Conservation (phyloP, 2,797 vertebrate genomes). For the Falco berigora region DNA sequence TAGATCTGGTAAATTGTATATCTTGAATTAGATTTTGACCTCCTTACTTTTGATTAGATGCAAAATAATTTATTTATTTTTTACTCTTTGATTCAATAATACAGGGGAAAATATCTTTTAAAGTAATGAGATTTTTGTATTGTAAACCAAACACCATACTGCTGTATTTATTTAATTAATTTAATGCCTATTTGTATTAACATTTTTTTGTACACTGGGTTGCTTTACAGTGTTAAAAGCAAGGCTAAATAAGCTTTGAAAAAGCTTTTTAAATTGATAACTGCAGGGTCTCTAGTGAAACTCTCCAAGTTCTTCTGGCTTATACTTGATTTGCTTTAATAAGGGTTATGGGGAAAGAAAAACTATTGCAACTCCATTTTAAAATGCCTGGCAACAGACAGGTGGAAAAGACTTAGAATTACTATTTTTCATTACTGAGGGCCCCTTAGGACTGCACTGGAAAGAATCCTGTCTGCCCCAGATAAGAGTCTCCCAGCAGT, state of each 20-base stretch:
- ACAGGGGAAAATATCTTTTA: background rate
- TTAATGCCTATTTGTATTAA: background rate
- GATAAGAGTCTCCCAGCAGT: constrained; percentile 67
- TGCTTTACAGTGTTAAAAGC: background rate
- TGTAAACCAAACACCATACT: background rate
- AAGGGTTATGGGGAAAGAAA: constrained; percentile 45
- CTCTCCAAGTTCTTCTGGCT: constrained; percentile 49
- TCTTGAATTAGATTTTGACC: background rate
- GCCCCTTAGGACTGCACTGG: constrained; percentile 52
- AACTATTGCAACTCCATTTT: constrained; percentile 52
- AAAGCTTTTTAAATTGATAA: constrained; percentile 43
- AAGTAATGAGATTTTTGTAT: background rate
- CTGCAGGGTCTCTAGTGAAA: constrained; percentile 29
- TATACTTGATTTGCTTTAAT: constrained; percentile 66
- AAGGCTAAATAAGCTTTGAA: constrained; percentile 26
- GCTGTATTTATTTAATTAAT: background rate
- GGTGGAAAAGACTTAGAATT: constrained; percentile 57
- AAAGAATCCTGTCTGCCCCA: constrained; percentile 64
- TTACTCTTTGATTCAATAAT: background rate
- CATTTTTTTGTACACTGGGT: background rate
- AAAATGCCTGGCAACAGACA: constrained; percentile 59
- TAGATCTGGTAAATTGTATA: background rate
- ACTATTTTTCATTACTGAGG: constrained; percentile 64
- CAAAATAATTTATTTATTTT: background rate
- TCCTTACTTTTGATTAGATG: background rate